These are phyloP conservation scores for Schizopygopsis malacanthus DNA, from an alignment of 2,797 vertebrate species.

Conservation along the genomic window DNA sequence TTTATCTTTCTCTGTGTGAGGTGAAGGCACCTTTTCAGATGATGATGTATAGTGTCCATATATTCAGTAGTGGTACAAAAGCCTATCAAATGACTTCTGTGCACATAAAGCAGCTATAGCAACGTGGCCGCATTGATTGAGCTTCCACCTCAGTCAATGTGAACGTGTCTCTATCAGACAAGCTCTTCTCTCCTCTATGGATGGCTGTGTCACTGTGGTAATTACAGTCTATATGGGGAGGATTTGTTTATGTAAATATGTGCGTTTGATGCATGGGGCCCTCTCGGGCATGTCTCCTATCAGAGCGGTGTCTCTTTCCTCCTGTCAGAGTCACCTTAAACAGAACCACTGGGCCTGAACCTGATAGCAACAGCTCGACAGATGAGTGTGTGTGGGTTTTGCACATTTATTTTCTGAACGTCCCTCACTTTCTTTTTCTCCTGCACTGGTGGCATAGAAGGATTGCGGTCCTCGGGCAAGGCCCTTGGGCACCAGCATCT, in stretches of 20 bases:
- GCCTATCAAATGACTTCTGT: conserved; percentile 51
- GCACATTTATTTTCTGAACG: conserved; percentile 12
- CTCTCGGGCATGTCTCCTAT: conserved; percentile 61
- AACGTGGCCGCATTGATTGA: conserved; percentile 61
- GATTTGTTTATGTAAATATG: conserved; percentile 76
- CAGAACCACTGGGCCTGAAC: conserved; percentile 62
- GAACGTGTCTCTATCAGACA: conserved; percentile 68
- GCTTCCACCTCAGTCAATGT: conserved; percentile 67
- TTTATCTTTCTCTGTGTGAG: conserved; percentile 31
- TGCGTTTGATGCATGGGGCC: conserved; percentile 67
- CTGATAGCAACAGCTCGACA: conserved; percentile 57
- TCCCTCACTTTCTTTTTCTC: conserved; percentile 22
- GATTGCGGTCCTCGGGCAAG: conserved; percentile 2
- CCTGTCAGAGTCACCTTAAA: conserved; percentile 61
- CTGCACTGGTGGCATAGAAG: not conserved
- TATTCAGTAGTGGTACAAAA: conserved; percentile 38
- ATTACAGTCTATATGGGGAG: conserved; percentile 70
- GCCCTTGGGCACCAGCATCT: not conserved
- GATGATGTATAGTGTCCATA: conserved; percentile 52
- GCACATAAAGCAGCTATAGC: conserved; percentile 48
- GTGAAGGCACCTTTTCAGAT: conserved; percentile 36
- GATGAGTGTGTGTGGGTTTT: conserved; percentile 29
- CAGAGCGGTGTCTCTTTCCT: conserved; percentile 58
- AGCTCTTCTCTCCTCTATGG: conserved; percentile 63
- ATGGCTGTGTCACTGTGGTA: conserved; percentile 65